Conservation (phyloP, 2,113 vertebrate genomes). For the Progne subis region DNA sequence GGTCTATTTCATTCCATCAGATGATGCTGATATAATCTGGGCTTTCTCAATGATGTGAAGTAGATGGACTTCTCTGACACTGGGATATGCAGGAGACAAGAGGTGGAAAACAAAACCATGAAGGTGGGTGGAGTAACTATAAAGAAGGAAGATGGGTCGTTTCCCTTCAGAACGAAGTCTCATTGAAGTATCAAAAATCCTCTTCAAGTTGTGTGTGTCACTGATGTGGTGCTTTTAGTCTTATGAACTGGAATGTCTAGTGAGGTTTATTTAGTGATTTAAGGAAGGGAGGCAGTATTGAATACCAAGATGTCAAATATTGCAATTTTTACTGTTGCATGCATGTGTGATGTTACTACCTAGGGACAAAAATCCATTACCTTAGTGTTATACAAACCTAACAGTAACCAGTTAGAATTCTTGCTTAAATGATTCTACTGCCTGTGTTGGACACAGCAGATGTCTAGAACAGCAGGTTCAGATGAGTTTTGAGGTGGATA, state of each 20-base stretch:
- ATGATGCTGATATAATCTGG: background rate
- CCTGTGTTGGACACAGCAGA: background rate
- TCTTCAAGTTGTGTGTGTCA: background rate
- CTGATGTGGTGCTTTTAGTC: background rate
- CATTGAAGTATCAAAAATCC: background rate
- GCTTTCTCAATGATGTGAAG: background rate
- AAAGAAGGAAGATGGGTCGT: background rate
- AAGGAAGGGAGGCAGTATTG: background rate
- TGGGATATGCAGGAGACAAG: background rate
- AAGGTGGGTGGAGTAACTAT: background rate
- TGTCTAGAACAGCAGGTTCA: background rate
- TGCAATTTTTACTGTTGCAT: background rate
- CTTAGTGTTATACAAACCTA: background rate
- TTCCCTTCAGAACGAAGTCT: background rate
- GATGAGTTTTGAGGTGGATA: background rate
- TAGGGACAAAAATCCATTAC: background rate
- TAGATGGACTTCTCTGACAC: background rate
- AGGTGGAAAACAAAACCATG: background rate
- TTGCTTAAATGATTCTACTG: background rate
- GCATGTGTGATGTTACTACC: background rate
- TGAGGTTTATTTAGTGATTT: background rate
- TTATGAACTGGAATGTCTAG: background rate
- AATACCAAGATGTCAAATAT: background rate
- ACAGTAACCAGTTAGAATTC: background rate
- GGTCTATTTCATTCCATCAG: background rate